Evolutionary conservation across 2,113 vertebrate species (phyloP), one percentile per base, ranked within the genome.

Genomic region (Dasyornis broadbenti): DNA sequence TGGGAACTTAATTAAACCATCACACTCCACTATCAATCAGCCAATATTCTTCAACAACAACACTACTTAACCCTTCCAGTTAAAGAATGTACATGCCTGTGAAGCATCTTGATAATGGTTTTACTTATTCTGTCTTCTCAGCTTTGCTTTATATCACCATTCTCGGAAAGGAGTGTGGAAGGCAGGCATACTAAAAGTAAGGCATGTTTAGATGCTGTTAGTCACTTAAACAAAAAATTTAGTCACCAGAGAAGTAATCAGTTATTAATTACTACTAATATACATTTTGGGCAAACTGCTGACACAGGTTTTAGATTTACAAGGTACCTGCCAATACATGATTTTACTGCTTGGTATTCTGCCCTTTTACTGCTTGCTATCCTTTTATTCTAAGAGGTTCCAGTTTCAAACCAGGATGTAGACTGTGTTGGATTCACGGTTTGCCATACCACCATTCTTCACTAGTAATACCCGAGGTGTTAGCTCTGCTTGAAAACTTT

Each of bases 361-460:
- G 17, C 5, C 10, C 2, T 54, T 54, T 57, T 95, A 92, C 89
- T 93, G 87, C 94, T 96, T 92, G 77, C 61, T 96, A 69, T 95
- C 86, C 68, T 92, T 95, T 97, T 89, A 66, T 95, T 90, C 82
- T 94, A 80, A 96, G 90, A 96, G 54, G 65, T 96, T 96, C 90
- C 87, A 42, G 31, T 95, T 97, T 96, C 78, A 97, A 94, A 96
- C 60, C 66, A 85, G 90, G 79, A 81, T 84, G 19, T 24, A 68
- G 15, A 28, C 4, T 82, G 10, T 49, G 5, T 40, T 56, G 22
- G 31, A 76, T 57, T 85, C 37, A 70, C 12, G 52, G 45, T 37
- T 95, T 73, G 47, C 84, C 92, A 96, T 68, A 90, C 39, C 72
- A 42, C 52, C 50, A 33, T 89, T 95, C 94, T 90, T 94, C 65